Evolutionary conservation across 1,140 invertebrate genomes (phyloP), one percentile per base, ranked within the genome.

Genomic region (Polyergus mexicanus): DNA sequence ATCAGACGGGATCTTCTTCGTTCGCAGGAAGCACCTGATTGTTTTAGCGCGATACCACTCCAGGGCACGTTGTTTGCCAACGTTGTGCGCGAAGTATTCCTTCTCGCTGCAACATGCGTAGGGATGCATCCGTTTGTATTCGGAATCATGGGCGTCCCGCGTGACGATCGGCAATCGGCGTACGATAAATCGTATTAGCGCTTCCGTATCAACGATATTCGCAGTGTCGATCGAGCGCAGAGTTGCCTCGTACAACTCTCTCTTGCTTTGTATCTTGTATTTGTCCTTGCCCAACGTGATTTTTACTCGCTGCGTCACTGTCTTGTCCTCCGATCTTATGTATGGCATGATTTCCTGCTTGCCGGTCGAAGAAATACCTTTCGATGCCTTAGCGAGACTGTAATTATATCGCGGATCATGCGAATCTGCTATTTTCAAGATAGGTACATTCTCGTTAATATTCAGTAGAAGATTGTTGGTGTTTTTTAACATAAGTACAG

Each of bases 21-120:
- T 93, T 69, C 91, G 93, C 32, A 95, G 87, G 35, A 94, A 92
- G 13, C 78, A 88, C 25, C 87, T 84, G 3, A 96, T 86, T n/a
- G 86, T 89, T 66, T 92, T 95, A 19, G 96, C 95, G 90, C 95
- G 91, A 66, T 94, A 94, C 94, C 95, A 96, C 92, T 96, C 96
- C 22, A 94, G 91, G 25, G 96, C 95, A 86, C 94, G 89, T 83
- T 95, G 95, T 85, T 96, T 96, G 8, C 94, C 95, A 44, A 95
- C 85, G 81, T 95, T 96, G 91, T 94, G 95, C 3, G 89, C 85
- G n/a, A 95, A 84, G 92, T 95, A 96, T 62, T 95, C 94, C n/a
- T 95, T 91, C 54, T 91, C 78, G 77, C 91, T 95, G 8, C 85
- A 38, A 35, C 95, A 95, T 65, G 94, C 93, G 81, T 96, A 96